Base-by-base conservation (phyloP, 2,797 vertebrate genomes). In the Scolopax bukidnonensis region DNA sequence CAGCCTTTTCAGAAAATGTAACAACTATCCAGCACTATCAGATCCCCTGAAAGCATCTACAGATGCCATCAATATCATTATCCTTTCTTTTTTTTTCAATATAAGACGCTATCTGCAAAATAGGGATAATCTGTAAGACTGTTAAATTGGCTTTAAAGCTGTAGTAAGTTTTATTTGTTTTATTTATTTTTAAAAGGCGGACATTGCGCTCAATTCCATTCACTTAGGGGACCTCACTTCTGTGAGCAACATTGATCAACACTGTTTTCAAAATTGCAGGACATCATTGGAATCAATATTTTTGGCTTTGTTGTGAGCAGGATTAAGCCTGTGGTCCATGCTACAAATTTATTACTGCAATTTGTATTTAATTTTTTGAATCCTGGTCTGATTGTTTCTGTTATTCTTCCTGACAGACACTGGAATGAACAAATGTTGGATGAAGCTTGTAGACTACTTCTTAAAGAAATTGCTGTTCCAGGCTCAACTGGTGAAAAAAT, bases 361-460 rank as follows among this genome's bases (percentile, higher is more conserved):
- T 77, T 81, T 64, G 17, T 30, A 10, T 65, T 71, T 60, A 5
- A 8, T 81, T 32, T 43, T 48, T n/a, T 54, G 28, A 67, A 10
- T 57, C 30, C 23, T 90, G 10, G 6, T 79, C 24, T 96, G 30
- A 88, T 54, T 59, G 4, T 63, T 28, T 76, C 25, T 94, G 0
- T 89, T 76, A 19, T 78, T 95, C 19, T 91, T 96, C 48, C 71
- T 56, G 10, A 68, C 96, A 99, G 99, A 95, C 92, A 50, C 18
- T 99, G 99, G 99, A 96, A 98, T 36, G 98, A 99, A 16, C 85
- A 98, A 59, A 98, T 98, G 71, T 95, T 99, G 63, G 96, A 97
- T 47, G 97, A 96, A 86, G 99, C 98, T 53, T 99, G 99, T 77
- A 97, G 97, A 40, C 32, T 98, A 47, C 81, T 99, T 53, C 97